Evolutionary conservation across 2,113 vertebrate species (phyloP), one percentile per base, ranked within the genome.

Genomic region (Hassar affinis): DNA sequence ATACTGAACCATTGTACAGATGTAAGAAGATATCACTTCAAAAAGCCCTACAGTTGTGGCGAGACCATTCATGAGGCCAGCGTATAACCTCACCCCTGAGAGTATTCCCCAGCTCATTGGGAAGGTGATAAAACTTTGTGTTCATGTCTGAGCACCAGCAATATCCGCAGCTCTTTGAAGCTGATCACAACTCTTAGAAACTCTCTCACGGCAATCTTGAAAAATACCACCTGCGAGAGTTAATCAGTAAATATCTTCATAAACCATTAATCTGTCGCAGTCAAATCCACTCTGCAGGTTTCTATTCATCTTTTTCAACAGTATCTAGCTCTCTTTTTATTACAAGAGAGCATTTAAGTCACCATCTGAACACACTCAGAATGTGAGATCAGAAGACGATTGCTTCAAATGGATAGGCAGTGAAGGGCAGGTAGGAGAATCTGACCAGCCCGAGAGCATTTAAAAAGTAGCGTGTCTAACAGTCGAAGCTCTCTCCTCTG

Each of bases 191-290:
- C 14, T 12, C 47, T 83, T 47, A 42, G 20, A 72, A 17, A 82
- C 56, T 49, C 52, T 42, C 74, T 64, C 5, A 15, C 35, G n/a
- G 20, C 22, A 30, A 59, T 56, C 6, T 11, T 69, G 71, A 85
- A 85, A 82, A 71, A 79, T 82, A 51, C 42, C 27, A 35, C 9
- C 22, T 59, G 77, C n/a, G 12, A 68, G 56, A 85, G 71, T 64
- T 71, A 68, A 81, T 74, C 56, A 84, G 51, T 69, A 75, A 75
- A 85, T 59, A 69, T 84, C 51, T 84, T 78, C 33, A 69, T 69
- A 77, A 81, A 72, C 56, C 71, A 84, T 84, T 78, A 57, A 84
- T 87, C 66, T 78, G 52, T 45, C 2, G 18, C n/a, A 64, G 68
- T 74, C 6, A 35, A 49, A 56, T n/a, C 25, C 35, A 69, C 52